Evolutionary conservation across 2,888 invertebrate genomes (phyloP).

Genomic region (Dione juno): DNA sequence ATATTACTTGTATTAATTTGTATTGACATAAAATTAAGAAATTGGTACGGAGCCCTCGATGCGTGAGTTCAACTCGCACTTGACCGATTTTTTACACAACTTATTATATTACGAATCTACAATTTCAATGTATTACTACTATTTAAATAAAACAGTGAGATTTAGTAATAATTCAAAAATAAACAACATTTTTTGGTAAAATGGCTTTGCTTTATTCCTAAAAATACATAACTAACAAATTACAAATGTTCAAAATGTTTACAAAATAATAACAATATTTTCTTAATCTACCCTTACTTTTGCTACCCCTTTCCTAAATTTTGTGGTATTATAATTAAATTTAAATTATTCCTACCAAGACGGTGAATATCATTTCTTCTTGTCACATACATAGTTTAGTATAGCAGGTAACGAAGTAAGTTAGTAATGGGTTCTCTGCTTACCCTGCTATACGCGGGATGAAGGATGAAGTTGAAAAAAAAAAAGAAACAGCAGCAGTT

Average conservation of each 20-base stretch:
- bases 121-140: no score
- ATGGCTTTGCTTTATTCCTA: slow-evolving; percentile 14
- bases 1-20: no score
- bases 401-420: no score
- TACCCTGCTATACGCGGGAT: no score
- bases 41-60: no score
- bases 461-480: no score
- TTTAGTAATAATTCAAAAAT: neutral
- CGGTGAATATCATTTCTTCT: neutral
- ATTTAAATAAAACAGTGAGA: neutral
- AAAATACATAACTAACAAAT: slow-evolving; percentile 14
- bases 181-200: neutral
- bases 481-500: no score
- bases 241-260: slow-evolving; percentile 19
- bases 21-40: no score
- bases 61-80: no score
- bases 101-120: neutral
- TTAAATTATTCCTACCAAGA: slow-evolving; percentile 3
- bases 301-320: neutral
- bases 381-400: no score
- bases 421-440: no score
- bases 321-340: neutral
- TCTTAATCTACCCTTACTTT: slow-evolving; percentile 1
- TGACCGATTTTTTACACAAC: neutral
- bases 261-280: slow-evolving; percentile 20